Conservation (phyloP, 2,113 vertebrate species). For the Gnathonemus longibarbis region DNA sequence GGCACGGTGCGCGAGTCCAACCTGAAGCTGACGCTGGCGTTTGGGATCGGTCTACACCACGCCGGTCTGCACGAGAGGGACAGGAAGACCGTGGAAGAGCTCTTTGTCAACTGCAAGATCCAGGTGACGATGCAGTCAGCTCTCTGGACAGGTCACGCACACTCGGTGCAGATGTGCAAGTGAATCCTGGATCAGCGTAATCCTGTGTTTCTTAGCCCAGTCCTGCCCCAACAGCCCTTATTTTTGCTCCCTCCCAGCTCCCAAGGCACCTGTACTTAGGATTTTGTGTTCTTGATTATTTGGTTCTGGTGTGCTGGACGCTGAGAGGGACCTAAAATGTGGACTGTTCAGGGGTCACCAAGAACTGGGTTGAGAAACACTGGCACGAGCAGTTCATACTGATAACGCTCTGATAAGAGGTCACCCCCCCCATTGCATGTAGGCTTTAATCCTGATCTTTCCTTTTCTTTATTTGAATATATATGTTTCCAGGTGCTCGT, state of each 20-base stretch:
- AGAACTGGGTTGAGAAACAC: background rate
- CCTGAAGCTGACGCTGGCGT: conserved; percentile 91
- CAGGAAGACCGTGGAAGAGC: conserved; percentile 89
- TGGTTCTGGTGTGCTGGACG: background rate
- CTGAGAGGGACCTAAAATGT: background rate
- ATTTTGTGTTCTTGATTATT: background rate
- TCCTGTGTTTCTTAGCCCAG: background rate
- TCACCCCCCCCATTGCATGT: background rate
- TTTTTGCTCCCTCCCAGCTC: background rate
- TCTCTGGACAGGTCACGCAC: background rate
- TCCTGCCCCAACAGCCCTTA: background rate
- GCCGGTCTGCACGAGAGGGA: conserved; percentile 91
- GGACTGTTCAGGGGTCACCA: background rate
- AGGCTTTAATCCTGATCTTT: background rate
- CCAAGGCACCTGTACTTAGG: background rate
- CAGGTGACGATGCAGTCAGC: conserved; percentile 62
- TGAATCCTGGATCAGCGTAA: background rate
- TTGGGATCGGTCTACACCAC: conserved; percentile 96
- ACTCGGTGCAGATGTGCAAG: background rate
- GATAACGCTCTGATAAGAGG: background rate
- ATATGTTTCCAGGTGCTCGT: conserved; percentile 76
- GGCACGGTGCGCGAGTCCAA: conserved; percentile 84
- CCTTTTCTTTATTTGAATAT: background rate
- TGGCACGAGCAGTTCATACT: background rate
- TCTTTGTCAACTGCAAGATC: conserved; percentile 97